These are phyloP conservation scores for Stylophora pistillata DNA, from an alignment of 64 coral and sea anemone genomes.

Conservation along the genomic window DNA sequence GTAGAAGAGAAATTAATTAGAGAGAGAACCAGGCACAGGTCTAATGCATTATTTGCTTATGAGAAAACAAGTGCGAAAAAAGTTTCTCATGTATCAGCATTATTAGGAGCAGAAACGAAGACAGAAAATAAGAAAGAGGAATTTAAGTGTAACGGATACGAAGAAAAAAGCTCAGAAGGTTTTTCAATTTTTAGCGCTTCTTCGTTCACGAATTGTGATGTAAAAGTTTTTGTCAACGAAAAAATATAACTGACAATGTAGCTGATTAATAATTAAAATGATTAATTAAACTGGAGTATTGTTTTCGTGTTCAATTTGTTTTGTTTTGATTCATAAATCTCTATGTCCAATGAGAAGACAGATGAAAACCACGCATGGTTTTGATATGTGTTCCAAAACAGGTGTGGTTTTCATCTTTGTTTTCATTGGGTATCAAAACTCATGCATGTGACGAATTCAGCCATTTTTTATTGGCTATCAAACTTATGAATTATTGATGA, in stretches of 20 bases:
- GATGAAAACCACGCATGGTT: too few species aligned
- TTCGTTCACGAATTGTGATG: conserved; percentile 75
- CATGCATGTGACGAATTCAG: conserved; percentile 46
- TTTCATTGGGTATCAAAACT: conserved; percentile 66
- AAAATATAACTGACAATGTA: too few species aligned
- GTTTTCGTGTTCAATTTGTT: too few species aligned
- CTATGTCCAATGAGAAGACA: too few species aligned
- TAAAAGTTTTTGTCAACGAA: too few species aligned
- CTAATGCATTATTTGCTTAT: conserved; percentile 41
- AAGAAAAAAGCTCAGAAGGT: conserved; percentile 80
- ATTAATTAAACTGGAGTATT: too few species aligned
- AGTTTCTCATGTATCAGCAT: conserved; percentile 15
- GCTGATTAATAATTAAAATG: too few species aligned
- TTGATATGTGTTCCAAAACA: too few species aligned
- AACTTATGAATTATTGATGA: conserved; percentile 35
- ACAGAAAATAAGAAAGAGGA: neutral
- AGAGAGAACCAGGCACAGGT: conserved; percentile 45
- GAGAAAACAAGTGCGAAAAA: conserved; percentile 48
- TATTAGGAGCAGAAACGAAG: neutral
- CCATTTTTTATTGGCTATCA: conserved; percentile 50
- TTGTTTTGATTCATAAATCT: too few species aligned
- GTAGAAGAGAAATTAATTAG: conserved; percentile 56
- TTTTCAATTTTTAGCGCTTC: conserved; percentile 77
- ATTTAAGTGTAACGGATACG: conserved; percentile 75
- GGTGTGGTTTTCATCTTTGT: conserved; percentile 74